A percentile compares a stretch with the other conserved stretches of the same genome.
phyloP scores from a whole-genome alignment of 2,888 invertebrate genomes.

The Thereva nobilitata region DNA sequence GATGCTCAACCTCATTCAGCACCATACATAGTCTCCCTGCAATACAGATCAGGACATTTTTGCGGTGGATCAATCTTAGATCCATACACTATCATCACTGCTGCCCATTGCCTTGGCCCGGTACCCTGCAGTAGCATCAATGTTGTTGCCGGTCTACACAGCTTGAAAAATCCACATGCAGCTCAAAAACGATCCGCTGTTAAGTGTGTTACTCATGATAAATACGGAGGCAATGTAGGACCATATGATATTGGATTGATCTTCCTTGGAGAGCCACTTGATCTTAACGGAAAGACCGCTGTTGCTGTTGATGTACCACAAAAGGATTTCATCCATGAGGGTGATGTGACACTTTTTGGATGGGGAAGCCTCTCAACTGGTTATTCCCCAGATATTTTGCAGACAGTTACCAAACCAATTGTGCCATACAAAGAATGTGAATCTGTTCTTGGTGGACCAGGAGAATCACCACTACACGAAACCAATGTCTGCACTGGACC shows the following conservation, averaged over 20 bases:
- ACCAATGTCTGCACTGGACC: conserved; percentile 60
- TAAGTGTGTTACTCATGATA: conserved; percentile 49
- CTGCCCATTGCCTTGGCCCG: conserved; percentile 50
- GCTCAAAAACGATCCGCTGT: conserved; percentile 45
- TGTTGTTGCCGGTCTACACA: conserved; percentile 57
- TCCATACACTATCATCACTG: conserved; percentile 56
- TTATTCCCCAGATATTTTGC: conserved; percentile 47
- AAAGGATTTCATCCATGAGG: conserved; percentile 47
- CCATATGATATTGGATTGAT: conserved; percentile 64
- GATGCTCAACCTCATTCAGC: conserved; percentile 55
- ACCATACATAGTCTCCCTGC: conserved; percentile 58
- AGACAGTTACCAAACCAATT: conserved; percentile 50
- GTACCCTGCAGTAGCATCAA: conserved; percentile 49
- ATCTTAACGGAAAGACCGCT: conserved; percentile 49
- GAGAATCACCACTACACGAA: conserved; percentile 48
- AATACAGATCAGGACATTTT: conserved; percentile 29
- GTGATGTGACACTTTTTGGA: conserved; percentile 55
- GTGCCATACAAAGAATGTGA: conserved; percentile 48
- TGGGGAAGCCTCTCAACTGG: conserved; percentile 54
- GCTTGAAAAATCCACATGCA: conserved; percentile 46
- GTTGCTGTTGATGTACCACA: conserved; percentile 55
- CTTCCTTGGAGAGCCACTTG: conserved; percentile 48
- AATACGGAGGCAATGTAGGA: conserved; percentile 53
- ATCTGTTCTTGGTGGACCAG: neutral
- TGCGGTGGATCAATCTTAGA: conserved; percentile 60